Conservation (phyloP, 2,888 invertebrate species). For the Drosophila neutralis region DNA sequence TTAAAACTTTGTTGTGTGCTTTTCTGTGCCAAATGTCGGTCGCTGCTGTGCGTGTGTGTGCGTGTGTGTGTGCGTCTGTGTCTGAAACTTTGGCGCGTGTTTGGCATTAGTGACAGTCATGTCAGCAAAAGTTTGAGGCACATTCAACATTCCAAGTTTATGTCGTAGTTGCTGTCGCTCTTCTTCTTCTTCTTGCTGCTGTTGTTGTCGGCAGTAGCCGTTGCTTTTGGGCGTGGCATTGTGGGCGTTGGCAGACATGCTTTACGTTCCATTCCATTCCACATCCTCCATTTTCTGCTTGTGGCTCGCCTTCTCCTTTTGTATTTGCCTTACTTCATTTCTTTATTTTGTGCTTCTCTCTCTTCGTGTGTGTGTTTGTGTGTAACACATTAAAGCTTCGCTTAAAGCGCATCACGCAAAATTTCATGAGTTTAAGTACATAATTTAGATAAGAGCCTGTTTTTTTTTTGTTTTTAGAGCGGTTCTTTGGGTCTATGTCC, state of each 20-base stretch:
- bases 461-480: background rate
- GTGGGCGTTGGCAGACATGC: constrained; percentile 67
- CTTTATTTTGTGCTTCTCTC: background rate
- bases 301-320: constrained; percentile 3
- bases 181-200: constrained; percentile 10
- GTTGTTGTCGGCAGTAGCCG: constrained; percentile 17
- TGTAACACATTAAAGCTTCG: constrained; percentile 51
- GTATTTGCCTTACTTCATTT: constrained; percentile 7
- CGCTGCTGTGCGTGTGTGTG: constrained; percentile 36
- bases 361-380: background rate
- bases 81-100: constrained; percentile 80
- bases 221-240: constrained; percentile 44
- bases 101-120: constrained; percentile 81
- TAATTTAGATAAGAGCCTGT: constrained; percentile 54
- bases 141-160: constrained; percentile 79
- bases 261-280: constrained; percentile 31
- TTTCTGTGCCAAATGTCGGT: constrained; percentile 69
- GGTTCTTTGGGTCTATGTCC: background rate
- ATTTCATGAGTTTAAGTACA: constrained; percentile 46
- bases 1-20: constrained; percentile 67
- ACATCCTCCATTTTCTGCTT: constrained; percentile 17
- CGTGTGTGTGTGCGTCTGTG: constrained; percentile 57
- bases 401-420: constrained; percentile 52
- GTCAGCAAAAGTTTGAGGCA: constrained; percentile 81
- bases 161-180: constrained; percentile 53